These are phyloP conservation scores for Morus bassanus DNA, from an alignment of 2,797 vertebrate genomes.

Conservation along the genomic window DNA sequence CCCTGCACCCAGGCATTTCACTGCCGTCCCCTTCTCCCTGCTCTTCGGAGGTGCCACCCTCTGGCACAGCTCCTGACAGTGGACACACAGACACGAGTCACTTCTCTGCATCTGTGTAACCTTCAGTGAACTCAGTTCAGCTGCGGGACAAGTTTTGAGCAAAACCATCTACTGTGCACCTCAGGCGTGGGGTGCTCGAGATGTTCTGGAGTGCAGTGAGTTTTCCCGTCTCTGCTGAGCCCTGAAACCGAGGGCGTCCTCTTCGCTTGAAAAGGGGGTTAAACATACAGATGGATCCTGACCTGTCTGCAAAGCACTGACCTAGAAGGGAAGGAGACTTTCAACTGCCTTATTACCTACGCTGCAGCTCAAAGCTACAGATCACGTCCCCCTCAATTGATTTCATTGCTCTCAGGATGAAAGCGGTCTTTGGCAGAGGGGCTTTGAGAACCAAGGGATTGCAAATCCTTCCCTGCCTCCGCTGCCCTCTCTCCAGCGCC, in stretches of 20 bases:
- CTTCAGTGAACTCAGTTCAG: not conserved
- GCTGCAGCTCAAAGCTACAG: not conserved
- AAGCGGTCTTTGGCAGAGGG: not conserved
- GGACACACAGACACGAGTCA: accelerated
- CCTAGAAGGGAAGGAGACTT: not conserved
- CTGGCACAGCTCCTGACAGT: accelerated
- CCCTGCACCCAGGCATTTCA: not conserved
- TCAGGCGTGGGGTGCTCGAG: accelerated
- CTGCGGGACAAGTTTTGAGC: not conserved
- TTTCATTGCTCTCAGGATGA: not conserved
- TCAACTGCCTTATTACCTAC: not conserved
- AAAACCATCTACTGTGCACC: not conserved
- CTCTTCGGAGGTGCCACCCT: not conserved
- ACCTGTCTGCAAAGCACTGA: constrained; percentile 4
- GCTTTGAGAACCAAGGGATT: not conserved
- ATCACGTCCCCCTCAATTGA: not conserved
- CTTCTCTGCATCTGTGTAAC: not conserved
- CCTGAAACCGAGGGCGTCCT: not conserved
- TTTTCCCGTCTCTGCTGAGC: not conserved
- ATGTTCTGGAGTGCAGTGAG: not conserved
- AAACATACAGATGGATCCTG: not conserved
- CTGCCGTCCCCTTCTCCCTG: not conserved
- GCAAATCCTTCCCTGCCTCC: not conserved
- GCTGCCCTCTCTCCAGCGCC: accelerated
- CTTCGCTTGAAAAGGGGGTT: not conserved